These are phyloP conservation scores for Anomalospiza imberbis DNA, from an alignment of 2,797 vertebrate genomes.

Conservation along the genomic window DNA sequence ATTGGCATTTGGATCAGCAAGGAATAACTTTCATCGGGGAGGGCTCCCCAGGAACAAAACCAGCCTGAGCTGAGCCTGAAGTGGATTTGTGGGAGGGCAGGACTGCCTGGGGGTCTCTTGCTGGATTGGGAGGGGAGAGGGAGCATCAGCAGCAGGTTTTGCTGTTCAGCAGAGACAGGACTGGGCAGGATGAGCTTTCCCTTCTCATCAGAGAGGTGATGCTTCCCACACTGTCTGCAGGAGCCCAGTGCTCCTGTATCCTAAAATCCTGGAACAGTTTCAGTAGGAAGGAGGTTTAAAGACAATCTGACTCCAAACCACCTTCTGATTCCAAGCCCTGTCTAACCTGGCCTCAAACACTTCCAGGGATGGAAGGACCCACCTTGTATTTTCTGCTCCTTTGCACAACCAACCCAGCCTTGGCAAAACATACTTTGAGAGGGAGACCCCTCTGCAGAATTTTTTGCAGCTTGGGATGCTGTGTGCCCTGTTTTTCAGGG, in stretches of 20 bases:
- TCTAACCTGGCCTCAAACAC: accelerated
- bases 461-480: background rate
- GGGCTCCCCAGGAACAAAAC: accelerated
- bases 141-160: accelerated
- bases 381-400: background rate
- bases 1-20: accelerated
- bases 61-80: background rate
- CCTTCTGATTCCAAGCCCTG: background rate
- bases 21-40: background rate
- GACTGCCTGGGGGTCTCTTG: background rate
- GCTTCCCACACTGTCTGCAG: background rate
- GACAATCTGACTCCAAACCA: background rate
- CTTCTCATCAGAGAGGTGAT: background rate
- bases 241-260: background rate
- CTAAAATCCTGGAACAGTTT: background rate
- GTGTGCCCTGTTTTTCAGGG: background rate
- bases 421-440: background rate
- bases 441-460: too few species aligned
- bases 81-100: background rate
- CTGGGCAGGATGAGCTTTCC: background rate
- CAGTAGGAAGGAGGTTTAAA: background rate
- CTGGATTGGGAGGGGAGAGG: background rate
- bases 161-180: background rate
- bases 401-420: background rate
- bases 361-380: background rate